Evolutionary conservation across 1,140 invertebrate species (phyloP), one percentile per base, ranked within the genome.

Genomic region (Drosophila lacertosa): DNA sequence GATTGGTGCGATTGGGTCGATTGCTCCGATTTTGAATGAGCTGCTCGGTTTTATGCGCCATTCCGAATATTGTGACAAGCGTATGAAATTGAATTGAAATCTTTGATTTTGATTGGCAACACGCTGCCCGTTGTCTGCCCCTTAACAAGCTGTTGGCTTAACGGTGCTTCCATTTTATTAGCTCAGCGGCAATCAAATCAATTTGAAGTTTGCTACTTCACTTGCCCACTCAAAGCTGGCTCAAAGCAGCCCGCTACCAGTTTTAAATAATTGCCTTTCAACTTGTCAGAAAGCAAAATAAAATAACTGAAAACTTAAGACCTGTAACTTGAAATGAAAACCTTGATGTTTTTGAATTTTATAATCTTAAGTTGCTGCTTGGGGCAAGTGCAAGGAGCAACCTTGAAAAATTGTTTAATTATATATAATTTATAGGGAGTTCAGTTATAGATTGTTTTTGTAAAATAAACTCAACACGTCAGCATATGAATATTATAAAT

Each of bases 11-110:
- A 26, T 13, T 64, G 74, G 63, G 68, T 73, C 67, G 69, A 84
- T 84, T 86, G 78, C 74, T 76, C 78, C 74, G 82, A 89, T 82
- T 89, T 89, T 88, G 74, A 88, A 71, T 78, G 77, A 74, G 76
- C 75, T 86, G 70, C 69, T 48, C 55, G 67, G 20, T 69, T 77
- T 81, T 70, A 88, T 81, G 64, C 50, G 37, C 77, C 53, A 86
- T 84, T 80, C 45, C 59, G 37, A 86, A 86, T 73, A 73, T 77
- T 65, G 58, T 64, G 76, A 82, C 59, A 73, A 80, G 76, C 48
- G 35, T 35, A 47, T 50, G 51, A 84, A 84, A 84, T 84, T 84
- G 81, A 84, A 86, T 80, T 59, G 76, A 80, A 86, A 59, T 76
- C 80, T 69, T 73, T 77, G 80, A 86, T 84, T 69, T 73, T 77